Evolutionary conservation across 2,113 vertebrate species (phyloP), one percentile per base, ranked within the genome.

Genomic region (Furnarius figulus): DNA sequence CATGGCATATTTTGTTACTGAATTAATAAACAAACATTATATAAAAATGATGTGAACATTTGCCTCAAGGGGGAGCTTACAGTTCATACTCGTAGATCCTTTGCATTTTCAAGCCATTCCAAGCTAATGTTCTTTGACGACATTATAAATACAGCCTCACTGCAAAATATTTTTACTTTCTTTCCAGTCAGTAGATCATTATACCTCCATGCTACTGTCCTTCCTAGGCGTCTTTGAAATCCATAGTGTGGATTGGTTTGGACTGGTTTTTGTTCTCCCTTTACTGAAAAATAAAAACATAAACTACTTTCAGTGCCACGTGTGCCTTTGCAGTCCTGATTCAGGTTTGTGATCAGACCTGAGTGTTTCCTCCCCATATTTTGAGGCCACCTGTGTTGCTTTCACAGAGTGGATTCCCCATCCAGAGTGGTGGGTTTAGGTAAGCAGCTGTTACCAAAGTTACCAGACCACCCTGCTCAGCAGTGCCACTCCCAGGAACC

Each of bases 161-260:
- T 85, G 86, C 84, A 97, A 96, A 97, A 94, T 53, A 94, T 75
- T 92, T 91, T 94, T 85, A 79, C 83, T 85, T 94, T 71, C 35
- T 88, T 94, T 91, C 84, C 93, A 96, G 92, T 97, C 96, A 97
- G 70, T 92, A 73, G 81, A 68, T 81, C 76, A 47, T 98, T 98
- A 99, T 89, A 99, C 98, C 93, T 99, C 99, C 98, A 99, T 99
- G 96, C 97, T 98, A 81, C 96, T 98, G 94, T 99, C 98, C 44
- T 98, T 97, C 96, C 99, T 99, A 66, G 98, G 97, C 9, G 97
- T 97, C 95, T 98, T 98, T 90, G 99, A 99, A 97, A 99, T 99
- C 99, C 99, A 99, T 55, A 99, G 95, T 35, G 98, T 99, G 35
- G 99, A 98, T 84, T 98, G 99, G 93, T 98, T 97, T 37, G 98